Evolutionary conservation across 2,113 vertebrate species (phyloP).

Genomic region (Pardalotus punctatus): DNA sequence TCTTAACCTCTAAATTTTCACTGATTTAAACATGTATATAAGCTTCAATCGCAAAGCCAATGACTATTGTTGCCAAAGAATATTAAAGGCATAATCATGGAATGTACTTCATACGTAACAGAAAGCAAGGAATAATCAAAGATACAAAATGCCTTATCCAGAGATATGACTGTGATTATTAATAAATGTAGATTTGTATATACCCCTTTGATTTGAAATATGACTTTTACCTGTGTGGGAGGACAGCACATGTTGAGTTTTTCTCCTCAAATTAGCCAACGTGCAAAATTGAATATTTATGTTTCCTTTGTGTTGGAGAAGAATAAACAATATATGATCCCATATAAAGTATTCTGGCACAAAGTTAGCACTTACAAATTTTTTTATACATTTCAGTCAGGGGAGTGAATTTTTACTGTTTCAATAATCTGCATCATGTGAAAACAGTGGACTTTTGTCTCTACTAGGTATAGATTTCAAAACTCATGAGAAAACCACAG

Average conservation of each 20-base stretch:
- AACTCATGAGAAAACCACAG: background rate
- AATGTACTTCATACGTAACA: background rate
- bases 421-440: background rate
- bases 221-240: accelerated
- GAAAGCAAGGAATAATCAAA: background rate
- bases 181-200: background rate
- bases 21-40: background rate
- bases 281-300: background rate
- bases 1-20: background rate
- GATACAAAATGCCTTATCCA: background rate
- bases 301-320: background rate
- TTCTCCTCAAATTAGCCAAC: background rate
- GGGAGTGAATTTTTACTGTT: background rate
- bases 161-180: background rate
- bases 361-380: background rate
- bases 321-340: background rate
- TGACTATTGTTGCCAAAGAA: background rate
- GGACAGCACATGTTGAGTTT: background rate
- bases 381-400: background rate
- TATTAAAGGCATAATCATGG: background rate
- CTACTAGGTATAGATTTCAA: background rate
- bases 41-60: background rate
- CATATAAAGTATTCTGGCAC: background rate
- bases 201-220: background rate
- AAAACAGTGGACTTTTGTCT: background rate